phyloP scores from a whole-genome alignment of 2,888 invertebrate genomes.

The Asteroscopus sphinx region DNA sequence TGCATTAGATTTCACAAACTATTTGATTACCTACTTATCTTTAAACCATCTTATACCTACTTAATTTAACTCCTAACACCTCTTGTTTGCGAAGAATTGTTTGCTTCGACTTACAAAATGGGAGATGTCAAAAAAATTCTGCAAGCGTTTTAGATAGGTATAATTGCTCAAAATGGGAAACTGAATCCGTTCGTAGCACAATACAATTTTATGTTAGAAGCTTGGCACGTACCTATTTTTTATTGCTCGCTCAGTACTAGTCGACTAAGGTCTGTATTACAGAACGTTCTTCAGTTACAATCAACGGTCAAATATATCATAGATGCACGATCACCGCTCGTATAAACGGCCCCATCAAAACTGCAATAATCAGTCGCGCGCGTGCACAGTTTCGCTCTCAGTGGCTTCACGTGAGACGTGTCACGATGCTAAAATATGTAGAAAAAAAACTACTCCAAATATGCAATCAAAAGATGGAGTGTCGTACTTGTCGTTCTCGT shows the following conservation, averaged over 20 bases:
- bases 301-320: too few species aligned
- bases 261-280: too few species aligned
- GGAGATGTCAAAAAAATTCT: conserved; percentile 20
- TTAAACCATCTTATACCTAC: not conserved
- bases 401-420: too few species aligned
- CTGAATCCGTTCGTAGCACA: conserved; percentile 74
- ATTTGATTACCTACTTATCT: not conserved
- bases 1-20: conserved; percentile 8
- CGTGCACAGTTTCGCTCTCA: too few species aligned
- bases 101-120: conserved; percentile 20
- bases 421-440: too few species aligned
- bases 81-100: conserved; percentile 16
- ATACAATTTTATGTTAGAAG: conserved; percentile 69
- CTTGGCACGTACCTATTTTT: conserved; percentile 37
- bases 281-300: too few species aligned
- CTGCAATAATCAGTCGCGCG: too few species aligned
- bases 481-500: too few species aligned
- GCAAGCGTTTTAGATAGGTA: conserved; percentile 34
- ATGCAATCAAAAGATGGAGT: too few species aligned
- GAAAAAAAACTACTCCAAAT: too few species aligned
- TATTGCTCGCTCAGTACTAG: conserved; percentile 44
- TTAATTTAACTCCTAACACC: not conserved
- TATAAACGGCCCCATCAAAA: too few species aligned
- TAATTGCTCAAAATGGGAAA: conserved; percentile 79
- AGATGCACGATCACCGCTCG: too few species aligned